These are phyloP conservation scores for Lonchura striata DNA, from an alignment of 2,113 vertebrate species.

Conservation along the genomic window DNA sequence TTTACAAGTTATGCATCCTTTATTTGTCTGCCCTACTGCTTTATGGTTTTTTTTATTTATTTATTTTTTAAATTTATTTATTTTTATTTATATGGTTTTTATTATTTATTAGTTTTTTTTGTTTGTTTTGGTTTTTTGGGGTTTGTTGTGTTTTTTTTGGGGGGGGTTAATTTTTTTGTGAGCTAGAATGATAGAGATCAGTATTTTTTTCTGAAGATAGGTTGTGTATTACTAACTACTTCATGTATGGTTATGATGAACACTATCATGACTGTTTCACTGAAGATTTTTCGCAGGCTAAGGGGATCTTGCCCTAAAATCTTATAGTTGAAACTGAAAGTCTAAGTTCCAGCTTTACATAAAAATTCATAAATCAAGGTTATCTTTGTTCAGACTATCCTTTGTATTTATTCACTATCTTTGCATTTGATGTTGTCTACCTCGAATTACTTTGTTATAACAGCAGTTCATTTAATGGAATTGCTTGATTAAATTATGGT, in stretches of 20 bases:
- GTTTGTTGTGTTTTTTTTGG: no score
- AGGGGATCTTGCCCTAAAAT: not conserved
- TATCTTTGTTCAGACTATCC: not conserved
- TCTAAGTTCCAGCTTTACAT: not conserved
- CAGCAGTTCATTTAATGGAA: not conserved
- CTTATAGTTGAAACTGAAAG: not conserved
- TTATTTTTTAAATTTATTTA: no score
- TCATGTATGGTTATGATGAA: not conserved
- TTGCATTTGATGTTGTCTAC: not conserved
- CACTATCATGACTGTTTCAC: fast-evolving
- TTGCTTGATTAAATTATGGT: not conserved
- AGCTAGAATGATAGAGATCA: not conserved
- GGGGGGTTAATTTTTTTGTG: not conserved
- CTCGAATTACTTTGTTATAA: not conserved
- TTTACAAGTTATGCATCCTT: not conserved
- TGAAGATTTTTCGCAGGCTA: not conserved
- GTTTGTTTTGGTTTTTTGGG: no score
- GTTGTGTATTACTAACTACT: not conserved
- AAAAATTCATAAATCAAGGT: not conserved
- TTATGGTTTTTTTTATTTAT: no score
- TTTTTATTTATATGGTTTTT: no score
- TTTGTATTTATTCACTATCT: not conserved
- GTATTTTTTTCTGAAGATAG: not conserved
- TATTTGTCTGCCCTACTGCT: not conserved
- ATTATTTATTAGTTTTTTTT: no score